A percentile compares a stretch with the other conserved stretches of the same genome.
Evolutionary conservation across 2,113 vertebrate genomes (phyloP).

Genomic region (Sciurus niger): DNA sequence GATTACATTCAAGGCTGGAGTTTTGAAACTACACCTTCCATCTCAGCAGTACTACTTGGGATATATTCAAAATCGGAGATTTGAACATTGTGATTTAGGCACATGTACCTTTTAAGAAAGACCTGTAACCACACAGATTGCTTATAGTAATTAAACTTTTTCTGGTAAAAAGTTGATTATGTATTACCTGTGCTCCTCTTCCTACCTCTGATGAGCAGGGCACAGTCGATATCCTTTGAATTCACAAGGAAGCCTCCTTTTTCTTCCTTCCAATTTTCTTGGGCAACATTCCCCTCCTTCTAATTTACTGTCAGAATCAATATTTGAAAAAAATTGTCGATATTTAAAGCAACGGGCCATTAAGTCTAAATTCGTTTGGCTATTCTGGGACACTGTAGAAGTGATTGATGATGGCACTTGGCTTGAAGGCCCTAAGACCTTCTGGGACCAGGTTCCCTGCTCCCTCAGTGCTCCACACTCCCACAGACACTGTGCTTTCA

Average conservation of each 20-base stretch:
- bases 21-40: conserved; percentile 3
- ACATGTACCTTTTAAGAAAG: background rate
- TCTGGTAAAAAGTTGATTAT: background rate
- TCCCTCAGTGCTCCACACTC: background rate
- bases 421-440: background rate
- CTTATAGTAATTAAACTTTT: background rate
- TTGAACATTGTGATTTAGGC: background rate
- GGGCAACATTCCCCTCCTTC: background rate
- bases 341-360: background rate
- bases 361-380: background rate
- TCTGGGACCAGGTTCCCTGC: background rate
- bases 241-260: background rate
- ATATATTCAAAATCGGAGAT: conserved; percentile 4
- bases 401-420: background rate
- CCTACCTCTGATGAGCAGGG: background rate
- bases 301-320: background rate
- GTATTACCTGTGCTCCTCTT: background rate
- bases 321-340: conserved; percentile 17
- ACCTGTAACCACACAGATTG: background rate
- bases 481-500: rapidly evolving
- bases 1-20: background rate
- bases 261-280: background rate
- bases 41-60: background rate
- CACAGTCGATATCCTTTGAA: background rate
- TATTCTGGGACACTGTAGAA: background rate